Evolutionary conservation across 2,113 vertebrate species (phyloP).

Genomic region (Thalassoma bifasciatum): DNA sequence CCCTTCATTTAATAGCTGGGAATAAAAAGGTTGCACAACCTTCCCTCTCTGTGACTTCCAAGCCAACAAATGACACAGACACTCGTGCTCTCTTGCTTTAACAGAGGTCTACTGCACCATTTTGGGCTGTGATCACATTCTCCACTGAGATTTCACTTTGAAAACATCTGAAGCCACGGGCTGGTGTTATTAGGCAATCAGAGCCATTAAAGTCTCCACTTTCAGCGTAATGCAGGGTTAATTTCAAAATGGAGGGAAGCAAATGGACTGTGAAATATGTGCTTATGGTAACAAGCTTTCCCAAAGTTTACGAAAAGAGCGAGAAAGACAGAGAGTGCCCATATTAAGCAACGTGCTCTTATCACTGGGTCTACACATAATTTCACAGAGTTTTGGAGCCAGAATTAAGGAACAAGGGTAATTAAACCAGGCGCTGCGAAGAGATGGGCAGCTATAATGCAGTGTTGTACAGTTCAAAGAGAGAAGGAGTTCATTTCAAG

Average conservation of each 20-base stretch:
- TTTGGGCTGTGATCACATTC: slow-evolving; percentile 21
- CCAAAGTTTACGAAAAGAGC: slow-evolving; percentile 74
- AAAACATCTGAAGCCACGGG: slow-evolving; percentile 58
- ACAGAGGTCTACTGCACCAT: slow-evolving; percentile 2
- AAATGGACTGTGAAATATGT: slow-evolving; percentile 91
- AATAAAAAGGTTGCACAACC: no score
- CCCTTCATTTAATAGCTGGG: no score
- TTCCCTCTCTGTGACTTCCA: not conserved
- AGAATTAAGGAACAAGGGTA: slow-evolving; percentile 77
- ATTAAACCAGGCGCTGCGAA: slow-evolving; percentile 84
- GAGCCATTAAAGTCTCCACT: slow-evolving; percentile 76
- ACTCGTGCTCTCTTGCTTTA: not conserved
- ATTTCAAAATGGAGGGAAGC: slow-evolving; percentile 83
- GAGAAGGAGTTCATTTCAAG: slow-evolving; percentile 45
- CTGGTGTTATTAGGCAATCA: slow-evolving; percentile 64
- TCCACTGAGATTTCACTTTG: slow-evolving; percentile 25
- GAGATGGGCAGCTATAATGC: slow-evolving; percentile 79
- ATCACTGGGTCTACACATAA: slow-evolving; percentile 80
- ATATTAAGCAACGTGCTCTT: slow-evolving; percentile 72
- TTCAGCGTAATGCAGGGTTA: slow-evolving; percentile 72
- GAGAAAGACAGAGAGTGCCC: slow-evolving; percentile 66
- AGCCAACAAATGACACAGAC: not conserved
- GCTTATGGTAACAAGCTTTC: slow-evolving; percentile 88
- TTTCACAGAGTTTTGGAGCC: slow-evolving; percentile 85
- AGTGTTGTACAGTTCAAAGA: slow-evolving; percentile 50